Evolutionary conservation across 2,113 vertebrate species (phyloP), one percentile per base, ranked within the genome.

Genomic region (Podiceps cristatus): DNA sequence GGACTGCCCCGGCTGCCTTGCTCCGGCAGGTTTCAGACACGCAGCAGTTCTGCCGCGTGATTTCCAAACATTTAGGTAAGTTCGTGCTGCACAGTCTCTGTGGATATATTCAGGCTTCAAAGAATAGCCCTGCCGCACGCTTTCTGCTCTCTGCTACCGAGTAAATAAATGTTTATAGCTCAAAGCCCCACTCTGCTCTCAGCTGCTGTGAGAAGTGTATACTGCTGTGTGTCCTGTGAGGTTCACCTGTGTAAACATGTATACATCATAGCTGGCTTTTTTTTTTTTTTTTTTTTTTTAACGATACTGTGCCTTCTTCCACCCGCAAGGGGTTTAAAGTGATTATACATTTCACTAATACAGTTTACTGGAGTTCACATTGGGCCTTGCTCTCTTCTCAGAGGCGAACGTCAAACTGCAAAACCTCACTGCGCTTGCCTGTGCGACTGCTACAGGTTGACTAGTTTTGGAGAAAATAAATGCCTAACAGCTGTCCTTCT

Each of bases 41-140:
- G 1, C 23, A 4, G 2, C 64, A 1, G 13, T 9, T 25, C 55
- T 4, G 49, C 40, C 1, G 16, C 0, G 13, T 0, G 3, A 10
- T 25, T 40, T 27, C 73, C 4, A 3, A 49, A 10, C 5, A 0
- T 3, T 5, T 4, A 0, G 37, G n/a, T 7, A 58, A 50, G 14
- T 22, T 80, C 20, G 0, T 13, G 4, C 31, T 7, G 22, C 12
- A 0, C 23, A 2, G 31, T 6, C 79, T 27, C 59, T 18, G 18
- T 9, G 27, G 45, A 1, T 8, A 1, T 0, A 6, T 9, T 14
- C n/a, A 8, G 56, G 29, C 44, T 63, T 28, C 29, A 5, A 42
- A 25, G 45, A 85, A 37, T 0, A n/a, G 52, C 58, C 63, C 11
- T 5, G 53, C 49, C 52, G 2, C 11, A 4, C 7, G 5, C 42